Conservation (phyloP, 1,140 invertebrate species). For the Magallana gigas region DNA sequence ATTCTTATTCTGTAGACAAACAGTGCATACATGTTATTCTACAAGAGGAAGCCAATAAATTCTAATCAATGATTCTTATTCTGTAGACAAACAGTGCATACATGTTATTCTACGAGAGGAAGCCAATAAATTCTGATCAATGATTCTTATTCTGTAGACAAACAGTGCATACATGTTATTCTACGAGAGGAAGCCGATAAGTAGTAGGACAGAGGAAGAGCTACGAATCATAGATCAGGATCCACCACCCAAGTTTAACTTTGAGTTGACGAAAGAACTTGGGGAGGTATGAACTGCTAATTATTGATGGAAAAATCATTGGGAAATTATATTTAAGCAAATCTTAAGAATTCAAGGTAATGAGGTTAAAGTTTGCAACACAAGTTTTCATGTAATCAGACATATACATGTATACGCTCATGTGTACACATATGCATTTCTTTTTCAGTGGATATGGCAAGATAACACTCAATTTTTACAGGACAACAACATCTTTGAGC, state of each 20-base stretch:
- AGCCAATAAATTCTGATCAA: constrained; percentile 68
- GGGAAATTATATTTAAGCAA: neutral
- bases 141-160: constrained; percentile 80
- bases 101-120: constrained; percentile 96
- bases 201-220: constrained; percentile 51
- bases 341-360: constrained; percentile 20
- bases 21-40: constrained; percentile 98
- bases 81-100: constrained; percentile 94
- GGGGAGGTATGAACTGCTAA: constrained; percentile 66
- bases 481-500: constrained; percentile 97
- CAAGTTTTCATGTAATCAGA: neutral
- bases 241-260: constrained; percentile 70
- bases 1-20: constrained; percentile 84
- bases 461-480: constrained; percentile 97
- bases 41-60: constrained; percentile 85
- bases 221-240: constrained; percentile 59
- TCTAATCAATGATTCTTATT: constrained; percentile 1
- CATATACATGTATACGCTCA: neutral
- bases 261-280: constrained; percentile 75
- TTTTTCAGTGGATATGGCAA: constrained; percentile 86
- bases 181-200: constrained; percentile 87
- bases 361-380: no score
- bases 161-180: constrained; percentile 99
- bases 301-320: no score
- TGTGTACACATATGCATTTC: constrained; percentile 33